Evolutionary conservation across 1,140 invertebrate species (phyloP).

Genomic region (Muscidifurax raptorellus): DNA sequence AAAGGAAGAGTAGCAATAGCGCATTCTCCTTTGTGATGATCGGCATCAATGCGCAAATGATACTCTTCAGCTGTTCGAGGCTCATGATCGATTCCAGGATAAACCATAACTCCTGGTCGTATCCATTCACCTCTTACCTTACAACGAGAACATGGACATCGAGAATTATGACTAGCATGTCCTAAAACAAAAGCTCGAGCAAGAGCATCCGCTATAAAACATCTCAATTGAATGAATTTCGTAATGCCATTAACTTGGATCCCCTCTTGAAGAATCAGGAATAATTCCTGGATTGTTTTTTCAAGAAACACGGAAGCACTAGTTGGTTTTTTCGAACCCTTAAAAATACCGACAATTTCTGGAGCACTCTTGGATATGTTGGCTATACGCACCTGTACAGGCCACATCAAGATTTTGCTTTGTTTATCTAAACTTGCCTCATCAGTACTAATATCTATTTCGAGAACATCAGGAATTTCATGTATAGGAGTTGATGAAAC

Average conservation of each 20-base stretch:
- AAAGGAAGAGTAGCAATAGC: constrained; percentile 34
- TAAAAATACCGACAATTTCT: constrained; percentile 45
- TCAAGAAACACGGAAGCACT: constrained; percentile 45
- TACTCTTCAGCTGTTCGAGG: constrained; percentile 48
- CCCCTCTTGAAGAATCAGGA: constrained; percentile 25
- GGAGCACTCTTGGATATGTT: background rate
- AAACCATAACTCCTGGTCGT: constrained; percentile 11
- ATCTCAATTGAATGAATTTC: constrained; percentile 30
- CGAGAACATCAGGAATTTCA: background rate
- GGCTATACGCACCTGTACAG: background rate
- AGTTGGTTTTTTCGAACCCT: constrained; percentile 46
- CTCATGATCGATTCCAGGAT: constrained; percentile 7
- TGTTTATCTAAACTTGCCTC: background rate
- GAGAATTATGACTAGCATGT: constrained; percentile 45
- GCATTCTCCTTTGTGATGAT: constrained; percentile 50
- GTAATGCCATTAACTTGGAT: constrained; percentile 24
- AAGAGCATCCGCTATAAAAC: constrained; percentile 53
- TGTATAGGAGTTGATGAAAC: too few species aligned
- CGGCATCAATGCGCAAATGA: constrained; percentile 35
- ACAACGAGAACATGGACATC: constrained; percentile 43
- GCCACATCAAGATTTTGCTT: constrained; percentile 16
- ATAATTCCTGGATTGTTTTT: constrained; percentile 27
- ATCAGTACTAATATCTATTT: constrained; percentile 14
- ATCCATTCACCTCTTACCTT: constrained; percentile 34
- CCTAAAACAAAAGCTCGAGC: constrained; percentile 45